Evolutionary conservation across 2,797 vertebrate genomes (phyloP).

Genomic region (Pyrrhura leucotis): DNA sequence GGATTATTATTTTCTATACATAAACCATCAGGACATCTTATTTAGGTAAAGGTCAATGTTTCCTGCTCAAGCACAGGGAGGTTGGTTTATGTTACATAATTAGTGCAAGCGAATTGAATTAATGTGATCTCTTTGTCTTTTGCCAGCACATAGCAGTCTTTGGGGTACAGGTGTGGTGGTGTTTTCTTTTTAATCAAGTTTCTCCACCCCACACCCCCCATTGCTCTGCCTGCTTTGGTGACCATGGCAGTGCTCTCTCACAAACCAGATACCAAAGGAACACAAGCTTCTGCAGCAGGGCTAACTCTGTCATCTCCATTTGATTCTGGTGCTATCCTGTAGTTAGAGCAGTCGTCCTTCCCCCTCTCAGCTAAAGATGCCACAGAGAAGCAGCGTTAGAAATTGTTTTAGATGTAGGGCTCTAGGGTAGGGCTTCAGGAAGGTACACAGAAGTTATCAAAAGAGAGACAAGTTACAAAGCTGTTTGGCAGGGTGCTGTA

Average conservation of each 20-base stretch:
- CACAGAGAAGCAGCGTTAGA: not conserved
- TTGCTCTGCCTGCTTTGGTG: not conserved
- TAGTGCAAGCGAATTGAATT: not conserved
- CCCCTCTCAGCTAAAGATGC: not conserved
- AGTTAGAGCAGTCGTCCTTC: not conserved
- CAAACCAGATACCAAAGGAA: not conserved
- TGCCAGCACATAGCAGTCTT: not conserved
- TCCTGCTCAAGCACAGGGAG: not conserved
- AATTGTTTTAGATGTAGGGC: not conserved
- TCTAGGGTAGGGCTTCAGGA: not conserved
- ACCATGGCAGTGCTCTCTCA: not conserved
- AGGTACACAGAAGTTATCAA: not conserved
- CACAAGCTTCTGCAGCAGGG: not conserved
- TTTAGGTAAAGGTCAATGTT: not conserved
- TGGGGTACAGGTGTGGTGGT: not conserved
- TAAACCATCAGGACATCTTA: not conserved
- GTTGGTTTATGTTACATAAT: not conserved
- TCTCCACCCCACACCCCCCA: not conserved
- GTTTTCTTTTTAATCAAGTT: not conserved
- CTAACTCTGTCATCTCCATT: not conserved
- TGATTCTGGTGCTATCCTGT: not conserved
- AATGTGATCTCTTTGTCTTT: not conserved
- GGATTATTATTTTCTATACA: not conserved
- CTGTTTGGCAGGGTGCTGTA: not conserved
- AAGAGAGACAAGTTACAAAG: not conserved